Conservation (phyloP, 2,797 vertebrate species). For the Hippocampus kuda region DNA sequence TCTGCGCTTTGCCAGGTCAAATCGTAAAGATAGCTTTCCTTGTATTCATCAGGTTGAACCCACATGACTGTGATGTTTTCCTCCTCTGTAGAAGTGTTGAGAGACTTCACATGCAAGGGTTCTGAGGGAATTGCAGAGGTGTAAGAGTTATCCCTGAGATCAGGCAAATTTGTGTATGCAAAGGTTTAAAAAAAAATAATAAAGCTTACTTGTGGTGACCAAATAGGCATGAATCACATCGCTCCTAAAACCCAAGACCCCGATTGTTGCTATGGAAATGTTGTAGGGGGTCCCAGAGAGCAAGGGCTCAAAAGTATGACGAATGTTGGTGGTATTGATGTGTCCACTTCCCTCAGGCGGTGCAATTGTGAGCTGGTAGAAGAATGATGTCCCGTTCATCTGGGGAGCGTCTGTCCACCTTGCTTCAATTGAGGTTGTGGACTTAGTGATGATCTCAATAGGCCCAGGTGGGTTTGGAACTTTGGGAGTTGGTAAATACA, state of each 20-base stretch:
- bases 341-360: rapidly evolving
- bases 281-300: slow-evolving; percentile 55
- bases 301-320: slow-evolving; percentile 28
- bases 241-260: slow-evolving; percentile 39
- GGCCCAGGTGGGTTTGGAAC: slow-evolving; percentile 62
- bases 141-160: slow-evolving; percentile 4
- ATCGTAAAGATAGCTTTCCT: slow-evolving; percentile 34
- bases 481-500: slow-evolving; percentile 19
- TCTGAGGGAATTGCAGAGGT: slow-evolving; percentile 31
- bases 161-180: neutral
- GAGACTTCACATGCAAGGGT: slow-evolving; percentile 24
- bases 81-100: neutral
- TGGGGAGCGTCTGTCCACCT: slow-evolving; percentile 40
- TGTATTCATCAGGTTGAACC: slow-evolving; percentile 16
- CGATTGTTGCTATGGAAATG: slow-evolving; percentile 51
- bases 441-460: slow-evolving; percentile 27
- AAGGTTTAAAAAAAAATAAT: slow-evolving; percentile 4
- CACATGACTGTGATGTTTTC: slow-evolving; percentile 21
- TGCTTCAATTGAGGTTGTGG: slow-evolving; percentile 37
- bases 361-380: slow-evolving; percentile 32
- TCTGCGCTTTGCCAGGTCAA: slow-evolving; percentile 24
- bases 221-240: slow-evolving; percentile 1
- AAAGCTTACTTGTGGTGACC: slow-evolving; percentile 61
- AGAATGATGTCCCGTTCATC: slow-evolving; percentile 33
- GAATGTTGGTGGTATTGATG: neutral